Percentiles rank a stretch among this genome's conserved stretches.
Conservation (phyloP, 37 sponge, comb jelly and placozoan species). For the Axinella damicornis region DNA sequence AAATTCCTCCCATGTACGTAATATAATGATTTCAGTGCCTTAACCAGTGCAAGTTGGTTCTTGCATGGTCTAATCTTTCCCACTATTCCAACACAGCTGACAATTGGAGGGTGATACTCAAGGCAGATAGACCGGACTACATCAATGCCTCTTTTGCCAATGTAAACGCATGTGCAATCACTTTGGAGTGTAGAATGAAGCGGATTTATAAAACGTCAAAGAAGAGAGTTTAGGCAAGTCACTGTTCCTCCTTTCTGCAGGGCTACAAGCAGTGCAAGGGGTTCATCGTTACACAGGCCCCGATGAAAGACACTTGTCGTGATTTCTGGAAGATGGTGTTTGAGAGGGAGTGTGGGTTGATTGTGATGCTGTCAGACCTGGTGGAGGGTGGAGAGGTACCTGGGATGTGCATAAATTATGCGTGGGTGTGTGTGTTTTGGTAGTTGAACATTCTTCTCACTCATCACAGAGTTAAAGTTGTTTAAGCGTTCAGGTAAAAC, state of each 20-base stretch:
- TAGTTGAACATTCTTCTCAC: too few species aligned
- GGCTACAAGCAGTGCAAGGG: constrained; percentile 55
- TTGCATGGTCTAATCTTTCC: too few species aligned
- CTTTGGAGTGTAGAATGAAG: too few species aligned
- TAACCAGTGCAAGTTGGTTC: too few species aligned
- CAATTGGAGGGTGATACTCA: constrained; percentile 22
- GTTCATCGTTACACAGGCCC: constrained; percentile 58
- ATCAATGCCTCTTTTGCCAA: constrained; percentile 58
- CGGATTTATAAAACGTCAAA: too few species aligned
- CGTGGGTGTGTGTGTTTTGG: too few species aligned
- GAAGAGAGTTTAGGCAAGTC: too few species aligned
- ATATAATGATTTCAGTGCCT: background rate
- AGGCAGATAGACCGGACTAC: constrained; percentile 16
- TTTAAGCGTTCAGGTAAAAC: too few species aligned
- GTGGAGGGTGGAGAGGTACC: background rate
- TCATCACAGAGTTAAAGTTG: too few species aligned
- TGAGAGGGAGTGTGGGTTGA: constrained; percentile 42
- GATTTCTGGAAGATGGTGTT: constrained; percentile 66
- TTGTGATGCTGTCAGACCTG: constrained; percentile 40
- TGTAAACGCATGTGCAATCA: too few species aligned
- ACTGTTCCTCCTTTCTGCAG: constrained; percentile 9
- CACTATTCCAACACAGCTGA: background rate
- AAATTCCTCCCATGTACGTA: constrained; percentile 27
- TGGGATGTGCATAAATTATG: too few species aligned
- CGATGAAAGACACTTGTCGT: constrained; percentile 25